Evolutionary conservation across 2,113 vertebrate species (phyloP), one percentile per base, ranked within the genome.

Genomic region (Solea solea): DNA sequence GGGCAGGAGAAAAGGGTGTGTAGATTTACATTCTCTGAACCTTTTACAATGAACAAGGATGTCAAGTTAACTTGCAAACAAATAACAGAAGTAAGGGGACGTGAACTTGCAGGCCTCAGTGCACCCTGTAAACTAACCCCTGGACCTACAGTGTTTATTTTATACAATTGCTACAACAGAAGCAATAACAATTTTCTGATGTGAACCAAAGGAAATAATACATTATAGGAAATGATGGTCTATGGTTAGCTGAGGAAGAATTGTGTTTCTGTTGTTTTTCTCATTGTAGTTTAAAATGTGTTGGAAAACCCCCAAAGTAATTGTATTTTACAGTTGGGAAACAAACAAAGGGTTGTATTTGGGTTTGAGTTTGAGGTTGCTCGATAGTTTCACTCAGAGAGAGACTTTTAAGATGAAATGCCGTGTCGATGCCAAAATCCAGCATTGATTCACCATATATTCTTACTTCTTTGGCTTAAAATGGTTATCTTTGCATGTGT

Each of bases 81-180:
- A 73, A 78, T 52, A 61, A 55, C 11, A 56, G 46, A 54, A 66
- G 34, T 58, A 48, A 28, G 21, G 42, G 39, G 49, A 71, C 14
- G 9, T 54, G 69, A 72, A 63, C 45, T 25, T n/a, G 9, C 9
- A 51, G 57, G 44, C 44, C 66, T 74, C 69, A 51, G 56, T 2
- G 7, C 48, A 3, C 39, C 4, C 40, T 44, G 46, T 4, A 11
- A 71, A 60, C 63, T 48, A 64, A 80, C 57, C 8, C 5, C 51
- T 71, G 53, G 69, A 69, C 69, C 78, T 58, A 57, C 46, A 40
- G 63, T 59, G 81, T 77, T 80, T 80, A 21, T 21, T 61, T 60
- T 63, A 44, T 15, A n/a, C 14, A 25, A 59, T 53, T 0, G 4
- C 68, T 72, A 64, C 53, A 46, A 39, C 62, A 74, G 42, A 86